Conservation (phyloP, 2,888 invertebrate genomes). For the Crossocerus cetratus region DNA sequence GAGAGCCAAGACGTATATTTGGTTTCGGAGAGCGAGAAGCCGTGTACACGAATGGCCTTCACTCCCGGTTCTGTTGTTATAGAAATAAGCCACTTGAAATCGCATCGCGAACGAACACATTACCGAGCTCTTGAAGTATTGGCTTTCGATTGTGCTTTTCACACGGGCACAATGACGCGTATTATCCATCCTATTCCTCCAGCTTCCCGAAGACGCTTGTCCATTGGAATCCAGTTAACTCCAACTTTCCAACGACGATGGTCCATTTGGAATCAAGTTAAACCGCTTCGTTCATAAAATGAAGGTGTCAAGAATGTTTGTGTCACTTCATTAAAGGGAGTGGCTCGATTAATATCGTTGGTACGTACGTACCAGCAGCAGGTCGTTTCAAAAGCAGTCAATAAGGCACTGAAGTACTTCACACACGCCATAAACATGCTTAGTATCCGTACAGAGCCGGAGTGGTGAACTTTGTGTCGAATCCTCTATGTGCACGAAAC, state of each 20-base stretch:
- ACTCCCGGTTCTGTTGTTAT: neutral
- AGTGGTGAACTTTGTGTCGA: neutral
- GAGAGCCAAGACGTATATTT: neutral
- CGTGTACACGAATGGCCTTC: neutral
- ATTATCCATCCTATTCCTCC: too few species aligned
- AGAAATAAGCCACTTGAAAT: too few species aligned
- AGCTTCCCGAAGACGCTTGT: too few species aligned
- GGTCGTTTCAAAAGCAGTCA: neutral
- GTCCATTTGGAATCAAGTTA: too few species aligned
- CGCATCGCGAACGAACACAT: too few species aligned
- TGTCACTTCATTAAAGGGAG: neutral
- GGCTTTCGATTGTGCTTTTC: too few species aligned
- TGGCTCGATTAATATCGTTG: neutral
- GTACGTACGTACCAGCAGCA: neutral
- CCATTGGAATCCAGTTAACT: too few species aligned
- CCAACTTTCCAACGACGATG: too few species aligned
- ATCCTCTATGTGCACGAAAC: neutral
- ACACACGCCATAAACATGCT: constrained; percentile 7
- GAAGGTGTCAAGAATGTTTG: too few species aligned
- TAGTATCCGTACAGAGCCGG: neutral
- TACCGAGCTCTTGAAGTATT: too few species aligned
- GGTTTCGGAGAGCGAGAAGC: neutral
- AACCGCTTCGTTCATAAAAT: too few species aligned
- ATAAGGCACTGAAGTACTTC: neutral
- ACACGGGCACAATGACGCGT: too few species aligned